These are phyloP conservation scores for Thinocorus orbignyianus DNA, from an alignment of 2,113 vertebrate species.

Conservation along the genomic window DNA sequence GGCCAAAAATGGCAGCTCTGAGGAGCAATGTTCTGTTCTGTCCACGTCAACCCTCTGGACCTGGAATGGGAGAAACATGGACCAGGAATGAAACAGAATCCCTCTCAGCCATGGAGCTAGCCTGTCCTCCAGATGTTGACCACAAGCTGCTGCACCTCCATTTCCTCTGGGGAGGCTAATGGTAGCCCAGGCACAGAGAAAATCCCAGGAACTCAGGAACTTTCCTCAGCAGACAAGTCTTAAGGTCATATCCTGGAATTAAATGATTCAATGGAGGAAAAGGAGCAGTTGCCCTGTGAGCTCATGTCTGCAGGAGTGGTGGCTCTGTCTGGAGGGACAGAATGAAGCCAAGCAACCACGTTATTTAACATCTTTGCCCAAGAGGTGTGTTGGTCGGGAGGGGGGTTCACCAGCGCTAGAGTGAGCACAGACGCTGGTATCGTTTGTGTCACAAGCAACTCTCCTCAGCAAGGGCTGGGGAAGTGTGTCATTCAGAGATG, in stretches of 20 bases:
- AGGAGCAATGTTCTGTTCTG: neutral
- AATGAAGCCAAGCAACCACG: neutral
- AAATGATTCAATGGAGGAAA: neutral
- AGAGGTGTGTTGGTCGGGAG: neutral
- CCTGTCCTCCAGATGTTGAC: neutral
- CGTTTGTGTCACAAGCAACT: neutral
- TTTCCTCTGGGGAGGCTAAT: neutral
- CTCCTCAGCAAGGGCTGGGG: neutral
- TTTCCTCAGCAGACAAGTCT: neutral
- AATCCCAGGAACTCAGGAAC: neutral
- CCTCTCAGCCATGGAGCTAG: neutral
- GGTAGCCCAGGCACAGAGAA: neutral
- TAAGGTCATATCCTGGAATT: neutral
- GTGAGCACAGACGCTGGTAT: neutral
- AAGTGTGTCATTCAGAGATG: neutral
- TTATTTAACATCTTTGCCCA: neutral
- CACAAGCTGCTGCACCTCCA: neutral
- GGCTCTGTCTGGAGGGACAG: neutral
- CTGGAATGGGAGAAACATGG: fast-evolving
- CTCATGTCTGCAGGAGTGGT: neutral
- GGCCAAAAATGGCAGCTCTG: neutral
- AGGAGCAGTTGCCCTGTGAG: neutral
- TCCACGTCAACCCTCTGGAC: neutral
- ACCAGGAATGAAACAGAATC: neutral
- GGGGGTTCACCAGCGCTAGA: neutral